Conservation (phyloP, 1,140 invertebrate species). For the Brachionus koreanus region DNA sequence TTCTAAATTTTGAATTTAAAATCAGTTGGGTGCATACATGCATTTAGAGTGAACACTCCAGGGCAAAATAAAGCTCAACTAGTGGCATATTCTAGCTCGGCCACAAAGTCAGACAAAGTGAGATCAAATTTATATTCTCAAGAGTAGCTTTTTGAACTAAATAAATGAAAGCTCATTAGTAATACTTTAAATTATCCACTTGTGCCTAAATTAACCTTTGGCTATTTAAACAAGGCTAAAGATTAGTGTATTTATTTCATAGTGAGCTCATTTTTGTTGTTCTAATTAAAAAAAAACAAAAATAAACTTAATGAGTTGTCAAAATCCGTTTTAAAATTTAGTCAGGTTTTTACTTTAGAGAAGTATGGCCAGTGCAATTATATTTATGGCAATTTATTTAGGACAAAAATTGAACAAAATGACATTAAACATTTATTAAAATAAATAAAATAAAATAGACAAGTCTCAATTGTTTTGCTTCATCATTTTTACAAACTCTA, state of each 20-base stretch:
- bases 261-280: neutral
- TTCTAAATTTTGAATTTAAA: neutral
- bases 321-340: no score
- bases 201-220: neutral
- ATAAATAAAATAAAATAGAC: neutral
- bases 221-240: neutral
- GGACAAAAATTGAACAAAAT: neutral
- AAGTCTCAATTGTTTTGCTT: constrained; percentile 1
- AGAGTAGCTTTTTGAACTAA: neutral
- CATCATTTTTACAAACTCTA: constrained; percentile 24
- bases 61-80: no score
- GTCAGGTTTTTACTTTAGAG: no score
- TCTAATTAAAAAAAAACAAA: neutral
- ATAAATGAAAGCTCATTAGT: neutral
- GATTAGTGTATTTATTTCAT: neutral
- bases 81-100: neutral
- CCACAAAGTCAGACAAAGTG: neutral
- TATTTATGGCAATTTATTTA: neutral
- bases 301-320: neutral
- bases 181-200: neutral
- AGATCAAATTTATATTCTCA: neutral
- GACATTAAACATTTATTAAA: neutral
- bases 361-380: no score
- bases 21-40: neutral
- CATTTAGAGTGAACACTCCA: neutral